phyloP scores from a whole-genome alignment of 2,888 invertebrate genomes.

The Schizaphis graminum region DNA sequence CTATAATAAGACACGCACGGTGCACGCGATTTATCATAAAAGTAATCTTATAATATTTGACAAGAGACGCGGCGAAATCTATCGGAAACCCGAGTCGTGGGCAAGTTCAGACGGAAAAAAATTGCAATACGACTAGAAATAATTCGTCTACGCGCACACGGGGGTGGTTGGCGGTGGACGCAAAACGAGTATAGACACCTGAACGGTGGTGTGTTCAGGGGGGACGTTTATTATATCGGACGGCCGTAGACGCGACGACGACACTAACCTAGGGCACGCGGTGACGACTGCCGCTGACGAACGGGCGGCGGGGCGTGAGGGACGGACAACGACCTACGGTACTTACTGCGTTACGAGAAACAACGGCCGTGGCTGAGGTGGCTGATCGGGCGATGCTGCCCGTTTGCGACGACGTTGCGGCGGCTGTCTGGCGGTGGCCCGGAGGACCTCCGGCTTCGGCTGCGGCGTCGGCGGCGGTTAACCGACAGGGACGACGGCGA shows the following conservation, averaged over 20 bases:
- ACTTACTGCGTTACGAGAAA: slow-evolving; percentile 54
- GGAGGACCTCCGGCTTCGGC: background rate
- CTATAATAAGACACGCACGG: background rate
- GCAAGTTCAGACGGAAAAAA: background rate
- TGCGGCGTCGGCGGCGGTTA: no score
- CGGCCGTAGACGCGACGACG: background rate
- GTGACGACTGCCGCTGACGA: background rate
- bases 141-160: background rate
- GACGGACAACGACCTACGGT: slow-evolving; percentile 7
- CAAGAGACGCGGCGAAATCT: background rate
- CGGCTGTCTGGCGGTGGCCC: background rate
- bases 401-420: background rate
- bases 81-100: background rate
- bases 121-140: background rate
- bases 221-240: background rate
- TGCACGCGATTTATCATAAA: background rate
- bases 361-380: background rate
- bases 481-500: background rate
- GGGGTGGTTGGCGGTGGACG: background rate
- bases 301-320: background rate
- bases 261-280: slow-evolving; percentile 36
- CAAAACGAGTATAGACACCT: background rate
- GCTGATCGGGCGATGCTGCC: background rate
- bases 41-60: background rate
- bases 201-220: background rate